Percentiles rank a stretch among this genome's conserved stretches.
Evolutionary conservation across 1,140 invertebrate species (phyloP).

Genomic region (Drosophila nannoptera): DNA sequence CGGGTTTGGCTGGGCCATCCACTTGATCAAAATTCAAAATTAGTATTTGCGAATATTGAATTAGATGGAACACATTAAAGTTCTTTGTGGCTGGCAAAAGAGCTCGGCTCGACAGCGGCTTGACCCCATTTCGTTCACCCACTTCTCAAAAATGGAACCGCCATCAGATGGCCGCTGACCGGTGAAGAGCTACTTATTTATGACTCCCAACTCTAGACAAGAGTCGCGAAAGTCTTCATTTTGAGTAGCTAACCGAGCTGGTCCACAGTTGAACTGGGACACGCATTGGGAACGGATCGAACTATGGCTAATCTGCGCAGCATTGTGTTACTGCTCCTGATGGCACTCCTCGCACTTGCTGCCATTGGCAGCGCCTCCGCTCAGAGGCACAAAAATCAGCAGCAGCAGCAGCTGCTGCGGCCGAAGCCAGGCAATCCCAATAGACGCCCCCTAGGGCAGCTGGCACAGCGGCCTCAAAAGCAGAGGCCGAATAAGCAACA

Average conservation of each 20-base stretch:
- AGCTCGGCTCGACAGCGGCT: conserved; percentile 35
- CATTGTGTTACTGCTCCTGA: conserved; percentile 43
- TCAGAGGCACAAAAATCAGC: conserved; percentile 33
- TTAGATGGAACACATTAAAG: conserved; percentile 19
- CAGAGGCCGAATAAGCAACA: conserved; percentile 30
- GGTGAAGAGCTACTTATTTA: conserved; percentile 56
- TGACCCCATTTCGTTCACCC: conserved; percentile 59
- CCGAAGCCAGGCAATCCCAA: conserved; percentile 34
- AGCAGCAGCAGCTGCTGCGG: conserved; percentile 35
- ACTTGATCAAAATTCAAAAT: conserved; percentile 57
- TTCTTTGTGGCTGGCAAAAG: conserved; percentile 5
- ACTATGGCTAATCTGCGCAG: conserved; percentile 47
- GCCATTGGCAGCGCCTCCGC: conserved; percentile 32
- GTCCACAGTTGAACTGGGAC: conserved; percentile 40
- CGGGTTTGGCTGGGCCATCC: conserved; percentile 30
- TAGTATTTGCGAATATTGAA: conserved; percentile 42
- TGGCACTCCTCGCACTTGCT: conserved; percentile 44
- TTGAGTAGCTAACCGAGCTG: conserved; percentile 14
- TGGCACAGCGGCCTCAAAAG: conserved; percentile 29
- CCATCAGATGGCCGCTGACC: conserved; percentile 53
- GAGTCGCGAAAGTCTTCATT: conserved; percentile 64
- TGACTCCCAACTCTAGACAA: background rate
- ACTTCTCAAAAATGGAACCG: conserved; percentile 55
- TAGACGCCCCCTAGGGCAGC: conserved; percentile 39
- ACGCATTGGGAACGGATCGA: conserved; percentile 28